Evolutionary conservation across 2,888 invertebrate genomes (phyloP).

Genomic region (Melanchra persicariae): DNA sequence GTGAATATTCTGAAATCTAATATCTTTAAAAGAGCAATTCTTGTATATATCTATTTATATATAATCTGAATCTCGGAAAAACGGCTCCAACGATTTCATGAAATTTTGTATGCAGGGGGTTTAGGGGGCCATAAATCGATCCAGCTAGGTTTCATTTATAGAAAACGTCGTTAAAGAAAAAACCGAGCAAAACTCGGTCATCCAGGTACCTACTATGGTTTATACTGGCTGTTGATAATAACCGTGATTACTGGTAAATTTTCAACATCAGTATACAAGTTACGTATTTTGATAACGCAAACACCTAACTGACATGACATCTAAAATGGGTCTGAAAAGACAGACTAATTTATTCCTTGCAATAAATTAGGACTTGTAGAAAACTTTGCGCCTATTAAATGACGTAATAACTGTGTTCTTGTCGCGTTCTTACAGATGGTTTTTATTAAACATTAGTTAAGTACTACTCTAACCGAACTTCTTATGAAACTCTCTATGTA

Average conservation of each 20-base stretch:
- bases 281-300: conserved; percentile 5
- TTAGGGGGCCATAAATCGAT: no score
- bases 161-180: no score
- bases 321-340: conserved; percentile 17
- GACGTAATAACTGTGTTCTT: not conserved
- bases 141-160: no score
- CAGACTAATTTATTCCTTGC: conserved; percentile 23
- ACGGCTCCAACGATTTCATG: no score
- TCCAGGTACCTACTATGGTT: no score
- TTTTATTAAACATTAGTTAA: conserved; percentile 11
- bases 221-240: not conserved
- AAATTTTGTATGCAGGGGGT: no score
- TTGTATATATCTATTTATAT: no score
- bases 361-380: conserved; percentile 27
- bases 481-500: conserved; percentile 24
- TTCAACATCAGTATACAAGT: not conserved
- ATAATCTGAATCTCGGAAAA: no score
- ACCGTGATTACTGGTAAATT: not conserved
- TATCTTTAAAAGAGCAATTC: no score
- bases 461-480: not conserved
- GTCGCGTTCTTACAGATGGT: not conserved
- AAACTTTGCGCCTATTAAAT: conserved; percentile 16
- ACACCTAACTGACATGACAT: conserved; percentile 1
- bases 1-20: not conserved
- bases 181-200: no score